These are phyloP conservation scores for Delichon dasypus DNA, from an alignment of 2,797 vertebrate genomes.

Conservation along the genomic window DNA sequence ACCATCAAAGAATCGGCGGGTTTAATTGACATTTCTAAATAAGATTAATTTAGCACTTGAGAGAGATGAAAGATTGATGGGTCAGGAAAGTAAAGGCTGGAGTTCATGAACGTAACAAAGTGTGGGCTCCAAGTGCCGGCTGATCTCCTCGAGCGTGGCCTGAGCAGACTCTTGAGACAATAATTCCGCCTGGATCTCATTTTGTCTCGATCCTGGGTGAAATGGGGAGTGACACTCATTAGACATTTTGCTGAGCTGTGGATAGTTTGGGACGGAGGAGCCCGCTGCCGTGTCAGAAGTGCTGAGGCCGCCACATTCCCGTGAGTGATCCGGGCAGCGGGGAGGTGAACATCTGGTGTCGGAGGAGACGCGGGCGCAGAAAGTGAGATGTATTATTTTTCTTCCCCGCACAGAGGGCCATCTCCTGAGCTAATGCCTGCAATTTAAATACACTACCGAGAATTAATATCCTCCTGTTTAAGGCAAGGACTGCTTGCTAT, in stretches of 20 bases:
- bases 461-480: neutral
- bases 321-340: accelerated
- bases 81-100: neutral
- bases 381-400: neutral
- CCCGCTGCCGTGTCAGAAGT: neutral
- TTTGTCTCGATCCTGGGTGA: neutral
- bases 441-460: neutral
- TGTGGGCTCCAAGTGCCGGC: neutral
- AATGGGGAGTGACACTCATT: neutral
- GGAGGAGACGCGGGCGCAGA: neutral
- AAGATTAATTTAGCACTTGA: conserved; percentile 37
- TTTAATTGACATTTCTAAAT: conserved; percentile 46
- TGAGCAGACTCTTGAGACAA: neutral
- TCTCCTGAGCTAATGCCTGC: neutral
- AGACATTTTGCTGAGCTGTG: conserved; percentile 26
- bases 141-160: neutral
- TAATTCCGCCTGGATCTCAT: neutral
- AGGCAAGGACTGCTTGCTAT: neutral
- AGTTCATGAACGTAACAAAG: neutral
- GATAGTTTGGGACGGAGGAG: neutral
- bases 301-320: neutral
- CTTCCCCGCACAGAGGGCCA: neutral
- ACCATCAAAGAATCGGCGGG: neutral
- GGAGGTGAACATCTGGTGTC: neutral
- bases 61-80: neutral